phyloP scores from a whole-genome alignment of 2,888 invertebrate genomes.

The Buathra laborator region DNA sequence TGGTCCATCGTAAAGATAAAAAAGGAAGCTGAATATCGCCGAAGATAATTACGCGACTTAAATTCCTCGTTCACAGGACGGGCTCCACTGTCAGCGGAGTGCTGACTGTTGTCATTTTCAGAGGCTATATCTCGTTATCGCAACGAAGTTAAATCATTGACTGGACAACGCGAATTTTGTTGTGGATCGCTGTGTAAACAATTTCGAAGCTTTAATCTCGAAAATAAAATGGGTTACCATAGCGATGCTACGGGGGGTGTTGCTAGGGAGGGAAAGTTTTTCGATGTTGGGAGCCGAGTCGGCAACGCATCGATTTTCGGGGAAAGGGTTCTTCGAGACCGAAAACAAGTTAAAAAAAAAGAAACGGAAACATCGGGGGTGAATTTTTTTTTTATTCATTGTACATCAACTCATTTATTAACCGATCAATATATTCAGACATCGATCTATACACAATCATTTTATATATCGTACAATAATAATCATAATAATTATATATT shows the following conservation, averaged over 20 bases:
- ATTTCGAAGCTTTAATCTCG: constrained; percentile 34
- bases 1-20: constrained; percentile 34
- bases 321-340: background rate
- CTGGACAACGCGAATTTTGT: background rate
- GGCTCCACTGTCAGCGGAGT: background rate
- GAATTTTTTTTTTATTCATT: constrained; percentile 46
- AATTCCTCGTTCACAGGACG: background rate
- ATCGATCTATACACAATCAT: constrained; percentile 62
- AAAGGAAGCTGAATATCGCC: too few species aligned
- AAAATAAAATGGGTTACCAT: constrained; percentile 58
- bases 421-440: constrained; percentile 47
- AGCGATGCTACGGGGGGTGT: constrained; percentile 55
- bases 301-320: constrained; percentile 19
- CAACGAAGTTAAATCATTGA: constrained; percentile 36
- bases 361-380: constrained; percentile 13
- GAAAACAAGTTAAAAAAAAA: background rate
- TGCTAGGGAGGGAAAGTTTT: constrained; percentile 21
- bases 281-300: background rate
- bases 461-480: constrained; percentile 21
- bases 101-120: background rate
- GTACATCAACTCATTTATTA: constrained; percentile 52
- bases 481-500: constrained; percentile 34
- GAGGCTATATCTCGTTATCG: constrained; percentile 21
- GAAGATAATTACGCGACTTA: background rate
- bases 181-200: constrained; percentile 35